Conservation (phyloP, 2,888 invertebrate species). For the Tachystola acroxantha region DNA sequence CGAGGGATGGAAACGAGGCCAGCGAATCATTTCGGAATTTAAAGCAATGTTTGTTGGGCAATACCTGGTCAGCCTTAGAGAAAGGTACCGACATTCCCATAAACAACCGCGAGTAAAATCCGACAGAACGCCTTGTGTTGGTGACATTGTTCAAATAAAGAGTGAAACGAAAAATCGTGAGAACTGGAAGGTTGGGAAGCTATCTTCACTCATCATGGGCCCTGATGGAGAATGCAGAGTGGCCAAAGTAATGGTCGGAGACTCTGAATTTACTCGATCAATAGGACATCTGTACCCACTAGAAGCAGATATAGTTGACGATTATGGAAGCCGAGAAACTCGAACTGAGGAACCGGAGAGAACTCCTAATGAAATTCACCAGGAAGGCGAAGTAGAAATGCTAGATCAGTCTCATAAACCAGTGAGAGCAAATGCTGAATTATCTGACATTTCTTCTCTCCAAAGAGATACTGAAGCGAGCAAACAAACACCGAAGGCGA, state of each 20-base stretch:
- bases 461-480: no score
- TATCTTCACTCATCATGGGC: slow-evolving; percentile 8
- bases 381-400: no score
- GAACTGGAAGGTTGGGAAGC: slow-evolving; percentile 16
- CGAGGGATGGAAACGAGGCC: slow-evolving; percentile 13
- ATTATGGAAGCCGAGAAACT: no score
- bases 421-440: no score
- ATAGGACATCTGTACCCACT: slow-evolving; percentile 5
- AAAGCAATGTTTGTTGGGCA: slow-evolving; percentile 14
- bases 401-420: no score
- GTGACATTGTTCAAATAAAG: slow-evolving; percentile 14
- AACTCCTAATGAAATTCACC: no score
- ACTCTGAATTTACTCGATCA: neutral
- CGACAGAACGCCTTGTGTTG: slow-evolving; percentile 8
- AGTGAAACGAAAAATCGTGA: slow-evolving; percentile 8
- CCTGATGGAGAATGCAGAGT: slow-evolving; percentile 13
- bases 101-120: slow-evolving; percentile 8
- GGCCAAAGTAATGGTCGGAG: slow-evolving; percentile 7
- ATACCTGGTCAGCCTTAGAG: slow-evolving; percentile 10
- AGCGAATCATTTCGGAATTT: slow-evolving; percentile 13
- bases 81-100: slow-evolving; percentile 5
- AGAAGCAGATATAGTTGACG: neutral
- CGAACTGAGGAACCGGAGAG: no score
- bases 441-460: no score
- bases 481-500: no score